Evolutionary conservation across 1,140 invertebrate genomes (phyloP), one percentile per base, ranked within the genome.

Genomic region (Apolygus lucorum): DNA sequence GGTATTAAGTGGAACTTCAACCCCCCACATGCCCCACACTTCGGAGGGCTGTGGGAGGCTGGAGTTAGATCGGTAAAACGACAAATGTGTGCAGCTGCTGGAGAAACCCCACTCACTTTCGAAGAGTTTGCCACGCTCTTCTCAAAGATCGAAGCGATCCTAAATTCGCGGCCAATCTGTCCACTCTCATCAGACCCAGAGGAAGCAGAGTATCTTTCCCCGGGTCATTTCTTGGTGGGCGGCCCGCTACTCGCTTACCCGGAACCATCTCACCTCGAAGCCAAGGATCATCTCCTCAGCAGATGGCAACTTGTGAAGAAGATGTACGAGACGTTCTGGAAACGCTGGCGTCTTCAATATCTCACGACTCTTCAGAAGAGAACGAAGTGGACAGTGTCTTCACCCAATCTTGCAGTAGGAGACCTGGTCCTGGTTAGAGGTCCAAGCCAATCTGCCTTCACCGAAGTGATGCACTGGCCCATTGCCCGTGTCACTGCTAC

Each of bases 111-210:
- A 29, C 72, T 79, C 4, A 79, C 75, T 4, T 75, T 75, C 28
- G 74, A 76, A 72, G 73, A 79, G 54, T 66, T 79, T 11, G 67
- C 67, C 1, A 78, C 76, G 1, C 69, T 75, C 21, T 59, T 78
- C 25, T 73, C 71, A 42, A 76, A 77, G 68, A 71, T 78, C 8
- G 77, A 78, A 63, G 75, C 77, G 1, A 67, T 75, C 42, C 68
- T 79, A 2, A 81, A 81, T 73, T 79, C 76, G 22, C 74, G 78
- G 29, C 78, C 77, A n/a, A 28, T 80, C n/a, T 77, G 73, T 28
- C 75, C 77, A 28, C 42, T 80, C 1, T 75, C 75, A 11, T 68
- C 72, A 52, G 74, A 76, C 71, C 76, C 75, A 42, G 70, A 72
- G 64, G 77, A 79, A 59, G 68, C 76, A 0, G 59, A 66, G 8